Percentiles rank a stretch among this genome's conserved stretches.
phyloP scores from a whole-genome alignment of 2,888 invertebrate species.

The Catocala fraxini region DNA sequence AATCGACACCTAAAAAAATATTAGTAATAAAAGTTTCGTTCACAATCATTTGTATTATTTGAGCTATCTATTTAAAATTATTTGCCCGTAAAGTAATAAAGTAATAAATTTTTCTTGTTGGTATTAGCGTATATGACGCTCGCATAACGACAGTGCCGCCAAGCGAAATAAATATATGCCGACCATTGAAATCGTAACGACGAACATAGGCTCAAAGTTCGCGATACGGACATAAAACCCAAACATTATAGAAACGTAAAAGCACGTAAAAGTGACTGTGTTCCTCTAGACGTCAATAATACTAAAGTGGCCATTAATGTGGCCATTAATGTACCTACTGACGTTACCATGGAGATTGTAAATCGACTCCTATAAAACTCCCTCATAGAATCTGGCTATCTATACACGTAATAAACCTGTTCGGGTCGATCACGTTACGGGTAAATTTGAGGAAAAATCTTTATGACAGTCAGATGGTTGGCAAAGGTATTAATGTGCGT shows the following conservation, averaged over 20 bases:
- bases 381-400: constrained; percentile 42
- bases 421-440: constrained; percentile 7
- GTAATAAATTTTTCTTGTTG: too few species aligned
- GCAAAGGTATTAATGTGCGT: too few species aligned
- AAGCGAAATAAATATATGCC: not conserved
- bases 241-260: constrained; percentile 58
- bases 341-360: constrained; percentile 70
- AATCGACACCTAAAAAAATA: too few species aligned
- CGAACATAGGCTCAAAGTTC: constrained; percentile 30
- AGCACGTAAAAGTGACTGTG: constrained; percentile 56
- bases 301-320: constrained; percentile 68
- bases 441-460: constrained; percentile 5
- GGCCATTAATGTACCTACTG: constrained; percentile 47
- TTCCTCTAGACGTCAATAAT: constrained; percentile 70
- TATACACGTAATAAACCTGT: constrained; percentile 40
- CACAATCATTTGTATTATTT: too few species aligned
- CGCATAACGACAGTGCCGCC: too few species aligned
- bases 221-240: constrained; percentile 60
- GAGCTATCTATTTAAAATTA: too few species aligned
- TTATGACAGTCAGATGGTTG: not conserved
- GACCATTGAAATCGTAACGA: constrained; percentile 1
- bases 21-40: too few species aligned
- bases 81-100: too few species aligned
- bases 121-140: too few species aligned
- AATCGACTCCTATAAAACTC: constrained; percentile 68